Evolutionary conservation across 1,140 invertebrate species (phyloP).

Genomic region (Ptiloglossa arizonensis): DNA sequence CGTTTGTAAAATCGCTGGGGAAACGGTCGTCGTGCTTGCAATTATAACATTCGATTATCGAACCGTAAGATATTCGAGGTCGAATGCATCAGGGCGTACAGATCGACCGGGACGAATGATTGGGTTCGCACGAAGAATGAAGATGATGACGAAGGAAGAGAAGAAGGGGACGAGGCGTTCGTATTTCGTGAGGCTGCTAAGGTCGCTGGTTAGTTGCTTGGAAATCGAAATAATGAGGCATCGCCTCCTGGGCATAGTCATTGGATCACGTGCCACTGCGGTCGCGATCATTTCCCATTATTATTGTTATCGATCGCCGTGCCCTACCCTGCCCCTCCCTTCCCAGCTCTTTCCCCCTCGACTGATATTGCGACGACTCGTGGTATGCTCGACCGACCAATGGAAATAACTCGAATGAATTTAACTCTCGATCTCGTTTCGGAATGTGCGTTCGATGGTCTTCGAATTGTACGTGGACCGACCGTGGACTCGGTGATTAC

Average conservation of each 20-base stretch:
- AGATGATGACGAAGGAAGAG: conserved; percentile 55
- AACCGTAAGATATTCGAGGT: conserved; percentile 62
- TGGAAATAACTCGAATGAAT: conserved; percentile 68
- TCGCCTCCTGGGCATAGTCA: conserved; percentile 77
- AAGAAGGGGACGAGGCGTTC: conserved; percentile 54
- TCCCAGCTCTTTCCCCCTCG: conserved; percentile 22
- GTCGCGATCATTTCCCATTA: conserved; percentile 79
- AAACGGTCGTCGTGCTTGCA: conserved; percentile 45
- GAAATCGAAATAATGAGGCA: conserved; percentile 79
- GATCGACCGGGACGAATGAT: conserved; percentile 62
- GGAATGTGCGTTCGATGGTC: conserved; percentile 49
- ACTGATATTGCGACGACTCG: conserved; percentile 67
- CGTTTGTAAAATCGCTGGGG: conserved; percentile 33
- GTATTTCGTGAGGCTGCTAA: conserved; percentile 70
- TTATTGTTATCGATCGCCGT: conserved; percentile 76
- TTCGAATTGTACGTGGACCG: conserved; percentile 36
- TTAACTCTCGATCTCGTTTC: conserved; percentile 66
- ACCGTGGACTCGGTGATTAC: conserved; percentile 44
- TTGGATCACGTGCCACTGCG: conserved; percentile 79
- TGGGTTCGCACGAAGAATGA: conserved; percentile 70
- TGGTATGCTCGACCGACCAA: conserved; percentile 45
- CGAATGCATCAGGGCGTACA: conserved; percentile 58
- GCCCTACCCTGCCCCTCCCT: conserved; percentile 36
- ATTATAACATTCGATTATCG: conserved; percentile 56
- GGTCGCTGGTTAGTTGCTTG: conserved; percentile 75